Evolutionary conservation across 2,113 vertebrate genomes (phyloP), one percentile per base, ranked within the genome.

Genomic region (Myodes glareolus): DNA sequence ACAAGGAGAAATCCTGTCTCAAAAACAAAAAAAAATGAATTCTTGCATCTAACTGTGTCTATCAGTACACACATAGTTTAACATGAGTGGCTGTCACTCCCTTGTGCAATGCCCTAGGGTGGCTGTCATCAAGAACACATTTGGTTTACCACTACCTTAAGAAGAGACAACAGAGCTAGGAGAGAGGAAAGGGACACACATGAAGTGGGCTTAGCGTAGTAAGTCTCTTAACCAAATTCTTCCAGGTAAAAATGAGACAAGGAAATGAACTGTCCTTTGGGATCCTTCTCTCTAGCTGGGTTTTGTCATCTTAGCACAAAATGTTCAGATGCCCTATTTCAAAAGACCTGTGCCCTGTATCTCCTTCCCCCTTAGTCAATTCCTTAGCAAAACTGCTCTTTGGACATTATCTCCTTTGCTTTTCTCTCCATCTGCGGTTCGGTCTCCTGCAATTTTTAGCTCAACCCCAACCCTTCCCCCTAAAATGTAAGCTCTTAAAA

Each of bases 401-500:
- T 63, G 11, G 13, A 84, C n/a, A 39, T 6, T 6, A 5, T 42
- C n/a, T 67, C n/a, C 14, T 93, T 91, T 72, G 76, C 25, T 12
- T 88, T 67, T 42, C 14, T 61, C 72, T 14, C 52, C 25, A n/a
- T 84, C 52, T 77, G 65, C 39, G 23, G 50, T 33, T 76, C 52
- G 73, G 50, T 85, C 25, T 33, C 52, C 11, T 91, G 78, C 16
- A 61, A 47, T 85, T 94, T 72, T 39, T 47, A 33, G 19, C 78
- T 45, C 39, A 52, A 36, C 31, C 14, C 42, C 10, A 84, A 96
- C 3, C 14, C 21, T 93, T 90, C 63, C 65, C 36, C 33, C 50
- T 65, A 91, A 91, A 93, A 29, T 93, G 39, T 93, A 88, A 16
- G 81, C 16, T 63, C 58, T 84, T 87, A 92, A 77, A 68, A 61